Evolutionary conservation across 2,113 vertebrate species (phyloP), one percentile per base, ranked within the genome.

Genomic region (Amia ocellicauda): DNA sequence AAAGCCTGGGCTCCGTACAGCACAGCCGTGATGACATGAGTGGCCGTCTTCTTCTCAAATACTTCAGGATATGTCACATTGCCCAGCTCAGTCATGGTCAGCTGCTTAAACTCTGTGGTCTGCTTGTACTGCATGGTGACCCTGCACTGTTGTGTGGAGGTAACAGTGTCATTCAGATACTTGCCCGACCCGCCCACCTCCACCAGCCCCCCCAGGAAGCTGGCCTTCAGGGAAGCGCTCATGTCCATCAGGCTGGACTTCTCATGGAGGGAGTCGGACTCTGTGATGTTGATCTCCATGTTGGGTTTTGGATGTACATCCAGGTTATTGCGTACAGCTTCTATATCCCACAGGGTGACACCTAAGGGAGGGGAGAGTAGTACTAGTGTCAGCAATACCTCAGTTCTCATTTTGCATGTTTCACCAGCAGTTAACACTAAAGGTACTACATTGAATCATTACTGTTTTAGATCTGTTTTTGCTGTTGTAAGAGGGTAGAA

Each of bases 21-120:
- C 50, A 81, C 68, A 7, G 24, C 52, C 11, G 64, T 74, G 3
- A 78, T 66, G 2, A 79, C 41, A 4, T 81, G 77, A 14, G 77
- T 75, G 3, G 77, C 77, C 0, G 4, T 31, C 0, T 0, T 1
- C 5, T 53, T 41, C 17, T 53, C 19, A 49, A 68, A 31, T 0
- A 64, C 0, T 3, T 56, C 0, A 0, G 0, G 10, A 26, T 68
- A 24, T 0, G 23, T 0, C 0, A 3, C 17, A 2, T 60, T 11
- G 5, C 29, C 58, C 0, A 1, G 51, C 53, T 42, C 0, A 24
- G 0, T 28, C n/a, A 59, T 13, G n/a, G 58, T 43, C 42, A 82
- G 26, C 4, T 42, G 0, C 26, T 5, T 66, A 50, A 69, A 57
- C 7, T 0, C 17, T 2, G 67, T 77, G 23, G 68, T 75, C 2